Percentiles rank a stretch among this genome's conserved stretches.
Conservation (phyloP, 2,113 vertebrate species). For the Scomber japonicus region DNA sequence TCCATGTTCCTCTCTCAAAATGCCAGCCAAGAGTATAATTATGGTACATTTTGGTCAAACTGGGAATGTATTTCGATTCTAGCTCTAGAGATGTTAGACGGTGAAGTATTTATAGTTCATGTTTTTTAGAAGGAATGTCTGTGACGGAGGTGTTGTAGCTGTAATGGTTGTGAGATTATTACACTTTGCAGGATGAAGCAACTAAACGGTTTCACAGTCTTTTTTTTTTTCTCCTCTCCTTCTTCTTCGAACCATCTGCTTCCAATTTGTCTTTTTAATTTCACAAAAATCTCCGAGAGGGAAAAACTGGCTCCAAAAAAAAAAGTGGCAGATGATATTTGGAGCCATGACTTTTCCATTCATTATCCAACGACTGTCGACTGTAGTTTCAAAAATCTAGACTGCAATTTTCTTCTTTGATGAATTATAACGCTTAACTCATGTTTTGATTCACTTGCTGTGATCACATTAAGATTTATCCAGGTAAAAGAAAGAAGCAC, state of each 20-base stretch:
- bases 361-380: not conserved
- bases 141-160: not conserved
- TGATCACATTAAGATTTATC: not conserved
- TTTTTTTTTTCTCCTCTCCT: too few species aligned
- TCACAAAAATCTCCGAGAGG: not conserved
- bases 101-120: not conserved
- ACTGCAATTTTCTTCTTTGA: not conserved
- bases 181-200: too few species aligned
- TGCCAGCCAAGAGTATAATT: not conserved
- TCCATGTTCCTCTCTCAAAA: not conserved
- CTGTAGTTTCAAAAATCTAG: not conserved
- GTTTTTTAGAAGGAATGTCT: not conserved
- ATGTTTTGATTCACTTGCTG: not conserved
- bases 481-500: not conserved
- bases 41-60: too few species aligned
- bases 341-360: not conserved
- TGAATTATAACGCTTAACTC: not conserved
- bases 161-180: not conserved
- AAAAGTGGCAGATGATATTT: slow-evolving; percentile 1
- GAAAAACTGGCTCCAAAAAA: not conserved
- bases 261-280: slow-evolving; percentile 23
- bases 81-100: not conserved
- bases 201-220: too few species aligned
- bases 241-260: slow-evolving; percentile 1
- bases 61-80: not conserved